Base-by-base conservation (phyloP, 2,888 invertebrate genomes). In the Lasioglossum figueresi region DNA sequence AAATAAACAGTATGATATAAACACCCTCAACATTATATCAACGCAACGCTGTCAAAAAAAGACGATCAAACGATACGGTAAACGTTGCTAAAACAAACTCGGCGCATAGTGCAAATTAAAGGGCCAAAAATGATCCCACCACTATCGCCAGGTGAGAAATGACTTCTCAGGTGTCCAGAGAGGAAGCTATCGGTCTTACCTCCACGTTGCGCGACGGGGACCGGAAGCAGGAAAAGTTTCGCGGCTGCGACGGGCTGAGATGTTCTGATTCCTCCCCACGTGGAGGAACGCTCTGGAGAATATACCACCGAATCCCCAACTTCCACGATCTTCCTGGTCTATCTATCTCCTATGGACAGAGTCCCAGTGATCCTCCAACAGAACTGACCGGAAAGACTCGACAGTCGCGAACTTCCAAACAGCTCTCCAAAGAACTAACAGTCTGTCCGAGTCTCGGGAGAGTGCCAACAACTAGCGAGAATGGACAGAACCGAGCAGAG, bases 151-250 rank as follows among this genome's bases (percentile, higher is more conserved):
- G 66, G 19, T 34, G 66, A 66, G 16, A 16, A 34, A 31, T 31
- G 19, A 34, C 31, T 59, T 59, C 5, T 27, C 14, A 14, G 14
- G 27, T 12, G 27, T 14, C 27, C 27, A 6, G 27, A 63, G 59
- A 27, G 31, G 34, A 66, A 66, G 19, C 34, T 66, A 45, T 48
- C 48, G 31, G 75, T 48, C 45, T 68, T 89, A 89, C 89, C 89
- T 89, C 88, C 88, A 89, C 86, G 86, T 80, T 83, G 89, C 79
- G 79, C 45, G 86, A 10, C 70, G 72, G 68, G 77, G 52, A 37
- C 31, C 40, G 16, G 16, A 43, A 40, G 27, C 71, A 40, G 43
- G 31, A 1, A 31, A 76, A 48, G 73, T 78, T 43, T 66, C 8
- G 68, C 70, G 63, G 37, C 63, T 56, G 34, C 74, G 43, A 66